Base-by-base conservation (phyloP, 2,113 vertebrate species). In the Colinus virginianus region DNA sequence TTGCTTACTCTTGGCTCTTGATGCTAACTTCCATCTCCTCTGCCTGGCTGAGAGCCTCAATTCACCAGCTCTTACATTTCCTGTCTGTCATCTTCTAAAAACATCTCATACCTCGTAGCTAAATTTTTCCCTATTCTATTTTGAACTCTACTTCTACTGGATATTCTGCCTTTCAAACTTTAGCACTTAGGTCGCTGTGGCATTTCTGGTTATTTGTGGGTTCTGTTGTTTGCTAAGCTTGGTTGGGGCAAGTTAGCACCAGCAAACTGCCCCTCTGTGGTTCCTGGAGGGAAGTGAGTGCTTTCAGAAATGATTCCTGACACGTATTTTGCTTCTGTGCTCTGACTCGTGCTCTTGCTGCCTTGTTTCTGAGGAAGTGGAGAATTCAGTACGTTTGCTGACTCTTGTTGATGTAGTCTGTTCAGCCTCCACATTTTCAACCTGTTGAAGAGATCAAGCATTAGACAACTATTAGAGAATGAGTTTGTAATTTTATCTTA, bases 41-140 rank as follows among this genome's bases (percentile, higher is more conserved):
- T 80, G 72, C 38, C 51, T 94, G 56, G 45, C 48, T 61, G 61
- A 74, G 26, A 49, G 51, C 61, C 66, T 87, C 63, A 34, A 40
- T 87, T 92, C 56, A 11, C 9, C 56, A 80, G 56, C 78, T 78
- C 61, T 58, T 61, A 75, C 51, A 49, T 90, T 91, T 94, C 49
- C 56, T 87, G 48, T 72, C 36, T 38, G 58, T 89, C 80, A 12
- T 74, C 61, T 59, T 89, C 61, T 89, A 64, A 87, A 94, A 95
- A 53, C 28, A 63, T 88, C 49, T 67, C 56, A 22, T 68, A 77
- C 72, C 55, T 95, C 72, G 34, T 63, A 90, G 71, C 69, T 48
- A 78, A 28, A 77, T 89, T 81, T 43, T 87, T 92, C 84, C 78
- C 49, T 63, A 21, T 80, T 94, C 84, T 96, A 94, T 95, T 93